A percentile compares a stretch with the other conserved stretches of the same genome.
Evolutionary conservation across 1,140 invertebrate species (phyloP).

Genomic region (Bombus waltoni): DNA sequence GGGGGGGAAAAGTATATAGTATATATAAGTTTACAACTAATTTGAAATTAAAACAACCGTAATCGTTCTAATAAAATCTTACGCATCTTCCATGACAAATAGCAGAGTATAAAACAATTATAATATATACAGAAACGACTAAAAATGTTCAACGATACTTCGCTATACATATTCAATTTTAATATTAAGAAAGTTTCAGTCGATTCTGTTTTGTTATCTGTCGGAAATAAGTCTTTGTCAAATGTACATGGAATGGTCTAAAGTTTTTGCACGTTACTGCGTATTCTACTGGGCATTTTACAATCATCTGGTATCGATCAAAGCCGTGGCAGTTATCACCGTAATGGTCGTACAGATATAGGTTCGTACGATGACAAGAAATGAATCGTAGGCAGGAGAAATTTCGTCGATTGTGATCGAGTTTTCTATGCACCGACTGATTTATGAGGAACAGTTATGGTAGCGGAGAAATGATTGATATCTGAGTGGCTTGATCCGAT

Average conservation of each 20-base stretch:
- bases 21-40: too few species aligned
- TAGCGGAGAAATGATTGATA: slow-evolving; percentile 24
- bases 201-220: neutral
- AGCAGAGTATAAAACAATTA: neutral
- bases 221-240: neutral
- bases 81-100: neutral
- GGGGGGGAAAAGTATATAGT: too few species aligned
- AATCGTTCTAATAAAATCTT: neutral
- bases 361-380: neutral
- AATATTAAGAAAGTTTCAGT: neutral
- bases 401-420: neutral
- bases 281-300: neutral
- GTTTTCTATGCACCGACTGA: neutral
- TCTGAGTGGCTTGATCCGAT: neutral
- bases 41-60: neutral
- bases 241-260: neutral
- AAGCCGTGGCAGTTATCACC: neutral
- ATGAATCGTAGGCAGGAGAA: slow-evolving; percentile 6
- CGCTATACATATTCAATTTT: neutral
- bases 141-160: neutral
- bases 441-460: neutral
- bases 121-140: neutral
- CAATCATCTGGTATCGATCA: neutral
- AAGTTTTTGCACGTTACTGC: neutral
- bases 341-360: neutral